These are phyloP conservation scores for Spermophilus dauricus DNA, from an alignment of 2,113 vertebrate species.

Conservation along the genomic window DNA sequence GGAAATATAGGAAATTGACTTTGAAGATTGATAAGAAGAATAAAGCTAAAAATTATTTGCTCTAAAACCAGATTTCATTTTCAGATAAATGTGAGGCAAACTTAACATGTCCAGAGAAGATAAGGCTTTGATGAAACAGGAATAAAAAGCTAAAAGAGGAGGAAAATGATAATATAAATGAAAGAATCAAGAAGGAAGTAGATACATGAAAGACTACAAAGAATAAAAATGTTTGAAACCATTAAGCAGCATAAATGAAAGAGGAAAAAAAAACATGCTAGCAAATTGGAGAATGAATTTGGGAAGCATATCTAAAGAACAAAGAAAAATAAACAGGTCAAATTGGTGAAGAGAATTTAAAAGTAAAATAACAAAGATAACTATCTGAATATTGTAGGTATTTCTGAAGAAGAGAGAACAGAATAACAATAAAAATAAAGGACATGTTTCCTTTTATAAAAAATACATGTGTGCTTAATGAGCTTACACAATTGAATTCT, in stretches of 20 bases:
- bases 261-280: not conserved
- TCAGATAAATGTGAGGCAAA: not conserved
- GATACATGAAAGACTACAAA: not conserved
- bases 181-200: not conserved
- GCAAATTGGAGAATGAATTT: not conserved
- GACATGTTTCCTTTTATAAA: not conserved
- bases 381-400: not conserved
- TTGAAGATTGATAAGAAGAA: not conserved
- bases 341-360: not conserved
- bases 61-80: not conserved
- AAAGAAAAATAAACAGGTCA: not conserved
- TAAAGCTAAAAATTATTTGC: not conserved
- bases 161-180: not conserved
- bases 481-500: not conserved
- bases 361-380: not conserved
- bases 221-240: not conserved
- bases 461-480: not conserved
- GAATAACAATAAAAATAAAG: not conserved
- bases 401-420: not conserved
- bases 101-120: not conserved
- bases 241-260: not conserved
- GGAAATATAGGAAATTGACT: not conserved
- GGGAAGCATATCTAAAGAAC: not conserved
- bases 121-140: not conserved
- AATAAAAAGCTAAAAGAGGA: not conserved